phyloP scores from a whole-genome alignment of 2,888 invertebrate genomes.

The Sepioteuthis lessoniana region DNA sequence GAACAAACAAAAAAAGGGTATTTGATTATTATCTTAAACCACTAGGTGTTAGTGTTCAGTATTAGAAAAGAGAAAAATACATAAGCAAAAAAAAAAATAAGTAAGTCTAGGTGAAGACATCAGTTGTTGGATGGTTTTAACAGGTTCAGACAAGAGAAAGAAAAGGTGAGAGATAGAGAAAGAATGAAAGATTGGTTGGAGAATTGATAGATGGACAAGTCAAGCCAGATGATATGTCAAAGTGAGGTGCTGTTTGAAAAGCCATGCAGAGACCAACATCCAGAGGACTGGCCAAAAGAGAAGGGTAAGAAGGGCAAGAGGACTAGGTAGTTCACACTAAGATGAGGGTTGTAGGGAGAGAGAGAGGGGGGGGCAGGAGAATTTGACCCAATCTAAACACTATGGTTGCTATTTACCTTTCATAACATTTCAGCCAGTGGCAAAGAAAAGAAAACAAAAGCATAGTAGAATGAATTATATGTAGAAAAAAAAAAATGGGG shows the following conservation, averaged over 20 bases:
- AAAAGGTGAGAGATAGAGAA: background rate
- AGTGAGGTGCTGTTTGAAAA: background rate
- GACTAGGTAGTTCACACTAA: too few species aligned
- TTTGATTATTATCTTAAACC: too few species aligned
- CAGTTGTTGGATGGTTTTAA: background rate
- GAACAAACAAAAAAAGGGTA: too few species aligned
- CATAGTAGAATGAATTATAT: background rate
- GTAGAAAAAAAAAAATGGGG: background rate
- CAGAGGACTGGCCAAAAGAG: too few species aligned
- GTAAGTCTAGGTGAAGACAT: background rate
- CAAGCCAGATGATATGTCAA: background rate
- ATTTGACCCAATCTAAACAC: slow-evolving; percentile 9
- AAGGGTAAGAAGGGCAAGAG: background rate
- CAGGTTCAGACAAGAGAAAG: background rate
- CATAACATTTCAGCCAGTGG: background rate
- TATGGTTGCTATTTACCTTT: background rate
- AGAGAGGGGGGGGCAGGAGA: background rate
- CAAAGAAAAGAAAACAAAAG: background rate
- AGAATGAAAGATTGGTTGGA: background rate
- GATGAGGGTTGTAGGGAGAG: background rate
- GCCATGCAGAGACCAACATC: background rate
- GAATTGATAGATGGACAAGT: background rate
- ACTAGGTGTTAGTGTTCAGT: too few species aligned
- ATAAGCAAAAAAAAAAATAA: too few species aligned
- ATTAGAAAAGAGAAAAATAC: too few species aligned